phyloP scores from a whole-genome alignment of 2,113 vertebrate species.

The Cyprinus carpio region DNA sequence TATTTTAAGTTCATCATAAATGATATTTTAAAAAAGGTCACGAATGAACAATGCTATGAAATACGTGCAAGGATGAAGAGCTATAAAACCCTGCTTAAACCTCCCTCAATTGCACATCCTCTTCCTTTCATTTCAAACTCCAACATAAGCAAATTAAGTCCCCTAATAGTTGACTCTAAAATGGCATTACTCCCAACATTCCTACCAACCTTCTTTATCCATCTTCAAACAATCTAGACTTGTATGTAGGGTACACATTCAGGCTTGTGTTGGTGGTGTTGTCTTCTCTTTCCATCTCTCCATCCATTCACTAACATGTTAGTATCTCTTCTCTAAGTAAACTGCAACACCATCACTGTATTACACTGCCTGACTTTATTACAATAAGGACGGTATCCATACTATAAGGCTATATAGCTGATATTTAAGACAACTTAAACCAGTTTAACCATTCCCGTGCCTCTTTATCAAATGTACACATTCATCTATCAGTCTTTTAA shows the following conservation, averaged over 20 bases:
- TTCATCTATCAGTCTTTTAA: constrained; percentile 16
- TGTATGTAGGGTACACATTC: background rate
- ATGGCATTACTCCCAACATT: background rate
- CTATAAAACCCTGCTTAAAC: constrained; percentile 38
- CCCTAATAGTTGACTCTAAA: constrained; percentile 14
- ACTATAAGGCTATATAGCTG: constrained; percentile 18
- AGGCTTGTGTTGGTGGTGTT: background rate
- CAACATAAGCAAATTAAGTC: background rate
- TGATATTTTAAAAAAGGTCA: constrained; percentile 16
- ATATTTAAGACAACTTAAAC: constrained; percentile 14
- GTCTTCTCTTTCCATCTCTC: background rate
- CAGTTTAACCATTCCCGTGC: background rate
- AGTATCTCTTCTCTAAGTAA: background rate
- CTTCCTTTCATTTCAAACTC: constrained; percentile 28
- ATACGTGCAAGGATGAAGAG: constrained; percentile 46
- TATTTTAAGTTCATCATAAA: constrained; percentile 3
- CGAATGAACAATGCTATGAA: constrained; percentile 45
- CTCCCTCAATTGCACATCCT: constrained; percentile 54
- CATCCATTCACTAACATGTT: background rate
- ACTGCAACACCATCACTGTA: constrained; percentile 1
- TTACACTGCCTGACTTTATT: background rate
- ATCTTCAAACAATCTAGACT: constrained; percentile 34
- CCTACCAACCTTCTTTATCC: constrained; percentile 46
- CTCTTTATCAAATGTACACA: constrained; percentile 34
- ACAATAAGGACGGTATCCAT: background rate